A percentile compares a stretch with the other conserved stretches of the same genome.
Conservation (phyloP, 2,113 vertebrate genomes). For the Ophthalmolycus amberensis region DNA sequence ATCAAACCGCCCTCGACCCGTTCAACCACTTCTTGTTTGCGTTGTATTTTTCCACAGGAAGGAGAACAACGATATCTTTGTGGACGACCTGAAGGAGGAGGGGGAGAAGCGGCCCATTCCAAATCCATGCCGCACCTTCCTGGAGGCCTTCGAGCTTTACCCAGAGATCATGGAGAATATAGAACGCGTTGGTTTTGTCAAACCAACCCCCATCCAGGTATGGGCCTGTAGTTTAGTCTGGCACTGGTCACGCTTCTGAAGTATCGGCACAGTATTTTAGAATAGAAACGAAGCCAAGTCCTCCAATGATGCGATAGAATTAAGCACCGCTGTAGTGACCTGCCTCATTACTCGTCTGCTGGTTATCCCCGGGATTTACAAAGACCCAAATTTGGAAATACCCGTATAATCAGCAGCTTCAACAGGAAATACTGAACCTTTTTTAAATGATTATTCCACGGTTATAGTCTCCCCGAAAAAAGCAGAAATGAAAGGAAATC, state of each 20-base stretch:
- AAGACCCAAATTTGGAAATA: background rate
- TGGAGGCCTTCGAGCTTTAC: slow-evolving; percentile 89
- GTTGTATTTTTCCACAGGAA: slow-evolving; percentile 80
- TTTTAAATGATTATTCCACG: too few species aligned
- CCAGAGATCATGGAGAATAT: slow-evolving; percentile 94
- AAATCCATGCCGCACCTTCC: slow-evolving; percentile 89
- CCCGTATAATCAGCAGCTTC: background rate
- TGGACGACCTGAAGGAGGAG: slow-evolving; percentile 90
- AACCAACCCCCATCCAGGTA: slow-evolving; percentile 98
- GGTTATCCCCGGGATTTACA: background rate
- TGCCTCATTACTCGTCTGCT: too few species aligned
- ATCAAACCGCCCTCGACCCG: background rate
- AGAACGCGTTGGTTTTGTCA: slow-evolving; percentile 88
- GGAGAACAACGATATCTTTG: slow-evolving; percentile 92
- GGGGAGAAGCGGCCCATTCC: slow-evolving; percentile 87
- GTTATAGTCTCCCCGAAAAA: background rate
- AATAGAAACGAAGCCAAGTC: too few species aligned
- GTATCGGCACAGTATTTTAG: background rate
- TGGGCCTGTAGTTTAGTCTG: too few species aligned
- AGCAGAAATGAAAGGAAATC: slow-evolving; percentile 31
- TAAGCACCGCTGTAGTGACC: too few species aligned
- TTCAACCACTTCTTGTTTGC: background rate
- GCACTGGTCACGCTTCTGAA: background rate
- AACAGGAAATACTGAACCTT: background rate
- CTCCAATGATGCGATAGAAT: too few species aligned